Evolutionary conservation across 1,140 invertebrate species (phyloP).

Genomic region (Conus betulinus): DNA sequence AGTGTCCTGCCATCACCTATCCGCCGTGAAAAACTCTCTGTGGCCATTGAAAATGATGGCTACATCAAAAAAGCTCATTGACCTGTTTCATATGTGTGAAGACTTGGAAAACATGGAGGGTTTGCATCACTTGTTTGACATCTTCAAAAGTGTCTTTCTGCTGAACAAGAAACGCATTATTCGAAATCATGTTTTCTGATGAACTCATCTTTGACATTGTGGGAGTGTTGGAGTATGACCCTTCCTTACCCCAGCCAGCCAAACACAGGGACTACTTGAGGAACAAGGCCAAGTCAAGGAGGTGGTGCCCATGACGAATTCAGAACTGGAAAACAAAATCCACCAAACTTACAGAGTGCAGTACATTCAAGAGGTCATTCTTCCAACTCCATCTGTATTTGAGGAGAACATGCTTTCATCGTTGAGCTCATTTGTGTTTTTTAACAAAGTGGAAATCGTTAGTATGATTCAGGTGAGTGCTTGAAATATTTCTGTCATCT

Average conservation of each 20-base stretch:
- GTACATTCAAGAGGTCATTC: conserved; percentile 99
- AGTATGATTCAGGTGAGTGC: conserved; percentile 90
- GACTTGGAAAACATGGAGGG: conserved; percentile 96
- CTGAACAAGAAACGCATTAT: conserved; percentile 98
- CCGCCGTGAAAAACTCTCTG: conserved; percentile 95
- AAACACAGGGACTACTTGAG: conserved; percentile 95
- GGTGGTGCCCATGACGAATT: conserved; percentile 97
- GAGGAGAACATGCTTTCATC: conserved; percentile 99
- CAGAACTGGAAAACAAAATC: conserved; percentile 97
- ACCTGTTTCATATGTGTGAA: conserved; percentile 97
- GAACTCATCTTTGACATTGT: conserved; percentile 98
- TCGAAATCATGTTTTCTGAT: conserved; percentile 97
- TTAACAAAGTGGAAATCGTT: conserved; percentile 99
- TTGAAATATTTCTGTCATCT: not conserved
- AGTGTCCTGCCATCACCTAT: conserved; percentile 77
- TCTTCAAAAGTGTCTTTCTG: conserved; percentile 99
- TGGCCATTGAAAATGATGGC: conserved; percentile 94
- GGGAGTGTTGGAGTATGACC: conserved; percentile 98
- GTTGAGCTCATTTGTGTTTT: conserved; percentile 98
- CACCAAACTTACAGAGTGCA: conserved; percentile 99
- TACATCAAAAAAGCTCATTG: conserved; percentile 96
- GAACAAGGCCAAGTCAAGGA: conserved; percentile 87
- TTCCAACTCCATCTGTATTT: conserved; percentile 98
- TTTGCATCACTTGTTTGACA: conserved; percentile 97
- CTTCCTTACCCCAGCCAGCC: conserved; percentile 80